Evolutionary conservation across 2,888 invertebrate species (phyloP), one percentile per base, ranked within the genome.

Genomic region (Aphodius sticticus): DNA sequence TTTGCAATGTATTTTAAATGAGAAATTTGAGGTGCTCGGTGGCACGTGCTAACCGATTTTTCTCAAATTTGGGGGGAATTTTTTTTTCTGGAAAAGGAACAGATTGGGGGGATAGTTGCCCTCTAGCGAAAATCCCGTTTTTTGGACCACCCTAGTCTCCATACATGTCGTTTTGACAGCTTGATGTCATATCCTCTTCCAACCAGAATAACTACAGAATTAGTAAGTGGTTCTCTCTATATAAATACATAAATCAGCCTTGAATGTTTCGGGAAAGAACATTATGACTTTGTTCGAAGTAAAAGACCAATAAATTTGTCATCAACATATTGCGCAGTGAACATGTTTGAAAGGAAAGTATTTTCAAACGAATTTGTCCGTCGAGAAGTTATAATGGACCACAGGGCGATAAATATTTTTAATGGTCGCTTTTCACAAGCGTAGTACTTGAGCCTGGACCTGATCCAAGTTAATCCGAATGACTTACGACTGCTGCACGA

Each of bases 291-390:
- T 53, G 53, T 53, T 53, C 53, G 53, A 9, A 53, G 12, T 7
- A 9, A 53, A 53, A 53, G 12, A 12, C 9, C 12, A 5, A 53
- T 53, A 53, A 53, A 53, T 53, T 53, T 53, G 53, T 53, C 53
- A 12, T 53, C 53, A 12, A 53, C 1, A 53, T 5, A 53, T 53
- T 53, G 53, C 53, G 53, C 53, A 53, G 53, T 53, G 53, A 53
- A 53, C 7, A 53, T 3, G 3, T 53, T 53, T 53, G 53, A 53
- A 53, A 53, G 9, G 53, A 53, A 53, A 53, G 53, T 53, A 53
- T 53, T 53, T 53, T 53, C 53, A 53, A 53, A 53, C 53, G 53
- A 53, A 53, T 53, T 53, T 53, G 53, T 53, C 53, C 53, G 53
- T 53, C 53, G 53, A 53, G 53, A 53, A 53, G 53, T 53, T 53